Conservation (phyloP, 1,140 invertebrate genomes). For the Ctenoplectra terminalis region DNA sequence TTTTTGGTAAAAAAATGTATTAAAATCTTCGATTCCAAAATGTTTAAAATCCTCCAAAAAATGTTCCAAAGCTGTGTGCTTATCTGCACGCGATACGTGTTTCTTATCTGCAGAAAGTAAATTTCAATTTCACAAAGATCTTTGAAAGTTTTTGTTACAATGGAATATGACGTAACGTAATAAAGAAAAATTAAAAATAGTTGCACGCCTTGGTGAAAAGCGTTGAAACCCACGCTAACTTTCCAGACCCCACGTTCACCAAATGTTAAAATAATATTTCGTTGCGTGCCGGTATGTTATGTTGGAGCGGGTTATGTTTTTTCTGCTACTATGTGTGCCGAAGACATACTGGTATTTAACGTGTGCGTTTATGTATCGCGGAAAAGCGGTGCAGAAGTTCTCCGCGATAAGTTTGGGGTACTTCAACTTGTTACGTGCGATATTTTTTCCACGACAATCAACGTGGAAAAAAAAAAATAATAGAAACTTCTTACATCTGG, state of each 20-base stretch:
- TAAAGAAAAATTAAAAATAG: neutral
- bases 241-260: neutral
- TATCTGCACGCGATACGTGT: too few species aligned
- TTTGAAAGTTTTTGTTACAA: too few species aligned
- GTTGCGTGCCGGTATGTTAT: neutral
- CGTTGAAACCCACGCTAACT: neutral
- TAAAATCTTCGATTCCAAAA: too few species aligned
- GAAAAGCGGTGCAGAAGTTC: neutral
- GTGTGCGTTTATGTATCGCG: neutral
- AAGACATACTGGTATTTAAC: neutral
- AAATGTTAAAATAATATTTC: constrained; percentile 3
- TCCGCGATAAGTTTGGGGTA: neutral
- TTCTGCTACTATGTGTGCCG: neutral
- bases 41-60: too few species aligned
- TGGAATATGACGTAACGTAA: neutral
- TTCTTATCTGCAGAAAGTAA: neutral
- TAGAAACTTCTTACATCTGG: neutral
- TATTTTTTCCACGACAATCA: neutral
- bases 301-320: neutral
- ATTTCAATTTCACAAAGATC: neutral
- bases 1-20: too few species aligned
- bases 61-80: too few species aligned
- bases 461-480: neutral
- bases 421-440: neutral
- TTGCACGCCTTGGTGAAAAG: too few species aligned